Conservation (phyloP, 1,140 invertebrate genomes). For the Hypsibius dujardini region DNA sequence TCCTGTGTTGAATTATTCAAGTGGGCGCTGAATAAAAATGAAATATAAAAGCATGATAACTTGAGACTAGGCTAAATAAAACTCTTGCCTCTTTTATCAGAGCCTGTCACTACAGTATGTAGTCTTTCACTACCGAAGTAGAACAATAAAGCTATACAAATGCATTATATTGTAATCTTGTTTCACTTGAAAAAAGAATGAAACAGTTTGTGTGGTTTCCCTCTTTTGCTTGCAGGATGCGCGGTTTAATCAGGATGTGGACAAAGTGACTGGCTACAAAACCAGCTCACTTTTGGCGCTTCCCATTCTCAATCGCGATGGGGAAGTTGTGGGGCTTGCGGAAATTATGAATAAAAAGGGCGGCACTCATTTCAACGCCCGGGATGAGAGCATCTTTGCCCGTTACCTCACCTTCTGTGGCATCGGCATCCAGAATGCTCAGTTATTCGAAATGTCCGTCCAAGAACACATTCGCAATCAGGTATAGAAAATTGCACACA, state of each 20-base stretch:
- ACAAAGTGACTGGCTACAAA: conserved; percentile 73
- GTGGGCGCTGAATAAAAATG: too few relatives aligned
- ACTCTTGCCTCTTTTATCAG: too few relatives aligned
- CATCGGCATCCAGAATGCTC: conserved; percentile 89
- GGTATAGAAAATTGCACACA: conserved; percentile 32
- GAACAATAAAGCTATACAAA: too few relatives aligned
- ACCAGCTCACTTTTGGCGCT: conserved; percentile 75
- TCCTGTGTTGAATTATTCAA: too few relatives aligned
- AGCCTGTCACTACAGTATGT: too few relatives aligned
- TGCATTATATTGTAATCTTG: too few relatives aligned
- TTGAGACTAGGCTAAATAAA: too few relatives aligned
- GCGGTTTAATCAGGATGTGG: conserved; percentile 76
- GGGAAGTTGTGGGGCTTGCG: conserved; percentile 84
- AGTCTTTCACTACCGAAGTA: too few relatives aligned
- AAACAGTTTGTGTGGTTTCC: too few relatives aligned
- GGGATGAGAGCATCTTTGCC: conserved; percentile 76
- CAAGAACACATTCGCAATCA: conserved; percentile 83
- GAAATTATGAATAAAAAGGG: conserved; percentile 92
- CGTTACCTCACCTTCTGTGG: conserved; percentile 89
- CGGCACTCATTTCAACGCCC: conserved; percentile 60
- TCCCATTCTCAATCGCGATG: conserved; percentile 86
- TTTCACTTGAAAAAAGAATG: too few relatives aligned
- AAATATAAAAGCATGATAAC: too few relatives aligned
- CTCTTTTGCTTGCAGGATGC: conserved; percentile 46
- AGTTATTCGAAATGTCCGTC: conserved; percentile 80